These are phyloP conservation scores for Lasiurus cinereus DNA, from an alignment of 2,113 vertebrate genomes.

Conservation along the genomic window DNA sequence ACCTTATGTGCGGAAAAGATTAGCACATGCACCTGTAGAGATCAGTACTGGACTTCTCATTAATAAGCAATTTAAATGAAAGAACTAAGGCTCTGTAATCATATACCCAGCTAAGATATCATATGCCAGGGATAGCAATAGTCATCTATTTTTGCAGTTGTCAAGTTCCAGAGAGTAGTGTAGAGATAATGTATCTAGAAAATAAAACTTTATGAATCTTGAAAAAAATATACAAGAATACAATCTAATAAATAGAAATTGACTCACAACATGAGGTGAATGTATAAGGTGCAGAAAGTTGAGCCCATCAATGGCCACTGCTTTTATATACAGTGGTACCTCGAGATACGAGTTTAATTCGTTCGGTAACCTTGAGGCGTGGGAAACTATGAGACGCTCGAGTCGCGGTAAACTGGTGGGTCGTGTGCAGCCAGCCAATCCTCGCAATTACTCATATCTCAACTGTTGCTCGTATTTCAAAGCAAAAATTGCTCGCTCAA, in stretches of 20 bases:
- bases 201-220: constrained; percentile 33
- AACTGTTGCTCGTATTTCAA: too few relatives aligned
- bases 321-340: background rate
- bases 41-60: background rate
- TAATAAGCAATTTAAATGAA: constrained; percentile 17
- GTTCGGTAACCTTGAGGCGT: too few relatives aligned
- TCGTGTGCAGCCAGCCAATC: too few relatives aligned
- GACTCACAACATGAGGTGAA: background rate
- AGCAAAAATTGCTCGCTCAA: too few relatives aligned
- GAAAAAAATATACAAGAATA: constrained; percentile 31
- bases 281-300: background rate
- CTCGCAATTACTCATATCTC: too few relatives aligned
- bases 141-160: background rate
- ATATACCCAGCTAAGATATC: background rate
- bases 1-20: background rate
- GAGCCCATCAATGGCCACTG: background rate
- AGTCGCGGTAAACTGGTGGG: too few relatives aligned
- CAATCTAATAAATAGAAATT: constrained; percentile 31
- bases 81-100: background rate
- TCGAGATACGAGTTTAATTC: too few relatives aligned
- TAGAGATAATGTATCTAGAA: background rate
- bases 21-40: background rate
- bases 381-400: too few relatives aligned
- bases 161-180: background rate
- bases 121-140: background rate